These are phyloP conservation scores for Acipenser ruthenus DNA, from an alignment of 2,797 vertebrate species.

Conservation along the genomic window DNA sequence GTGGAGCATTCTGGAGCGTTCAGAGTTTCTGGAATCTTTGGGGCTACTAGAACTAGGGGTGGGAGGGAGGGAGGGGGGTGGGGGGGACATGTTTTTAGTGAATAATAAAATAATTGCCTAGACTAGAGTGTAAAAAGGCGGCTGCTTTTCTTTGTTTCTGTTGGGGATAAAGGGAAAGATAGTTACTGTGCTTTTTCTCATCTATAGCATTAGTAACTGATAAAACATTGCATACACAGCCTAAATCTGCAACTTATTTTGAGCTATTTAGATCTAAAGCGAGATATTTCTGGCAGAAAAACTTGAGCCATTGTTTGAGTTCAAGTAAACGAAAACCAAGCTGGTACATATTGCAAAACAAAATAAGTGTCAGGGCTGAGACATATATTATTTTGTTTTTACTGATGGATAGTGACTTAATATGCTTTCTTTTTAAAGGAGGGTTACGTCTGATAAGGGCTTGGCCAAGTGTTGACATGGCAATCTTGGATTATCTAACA, in stretches of 20 bases:
- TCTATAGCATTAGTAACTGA: slow-evolving; percentile 12
- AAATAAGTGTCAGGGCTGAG: slow-evolving; percentile 31
- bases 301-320: too few species aligned
- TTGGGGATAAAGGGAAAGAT: slow-evolving; percentile 12
- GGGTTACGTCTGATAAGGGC: too few species aligned
- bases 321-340: too few species aligned
- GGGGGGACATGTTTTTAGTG: slow-evolving; percentile 20
- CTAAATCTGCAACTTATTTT: neutral
- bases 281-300: too few species aligned
- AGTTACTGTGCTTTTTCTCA: slow-evolving; percentile 11
- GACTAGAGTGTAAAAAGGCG: slow-evolving; percentile 3
- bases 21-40: slow-evolving; percentile 40
- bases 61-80: neutral
- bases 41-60: slow-evolving; percentile 36
- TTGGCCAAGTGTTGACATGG: too few species aligned
- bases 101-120: slow-evolving; percentile 4
- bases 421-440: too few species aligned
- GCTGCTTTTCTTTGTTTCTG: slow-evolving; percentile 4
- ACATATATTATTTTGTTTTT: too few species aligned
- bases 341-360: neutral
- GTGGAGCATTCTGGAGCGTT: slow-evolving; percentile 49
- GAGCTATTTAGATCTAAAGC: neutral
- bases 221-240: neutral
- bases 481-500: too few species aligned
- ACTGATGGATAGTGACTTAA: too few species aligned